Evolutionary conservation across 2,797 vertebrate genomes (phyloP).

Genomic region (Eurystomus glaucurus): DNA sequence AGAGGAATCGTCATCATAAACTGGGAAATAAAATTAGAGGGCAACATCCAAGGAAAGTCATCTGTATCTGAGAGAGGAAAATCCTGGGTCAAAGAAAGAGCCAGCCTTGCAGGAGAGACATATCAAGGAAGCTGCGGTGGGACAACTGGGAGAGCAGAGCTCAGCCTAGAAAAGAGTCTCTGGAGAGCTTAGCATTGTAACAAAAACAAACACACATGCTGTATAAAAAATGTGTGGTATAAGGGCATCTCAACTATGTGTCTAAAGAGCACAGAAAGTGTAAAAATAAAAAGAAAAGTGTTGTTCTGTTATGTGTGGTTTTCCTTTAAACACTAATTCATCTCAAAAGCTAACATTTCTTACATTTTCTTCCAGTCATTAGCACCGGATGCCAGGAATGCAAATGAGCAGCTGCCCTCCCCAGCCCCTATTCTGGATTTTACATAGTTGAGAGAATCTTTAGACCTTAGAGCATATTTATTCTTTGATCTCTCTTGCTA

Average conservation of each 20-base stretch:
- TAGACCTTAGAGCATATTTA: slow-evolving; percentile 74
- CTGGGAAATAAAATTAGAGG: background rate
- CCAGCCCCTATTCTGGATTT: slow-evolving; percentile 35
- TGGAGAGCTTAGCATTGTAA: background rate
- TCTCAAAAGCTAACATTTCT: background rate
- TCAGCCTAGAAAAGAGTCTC: background rate
- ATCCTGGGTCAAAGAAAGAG: background rate
- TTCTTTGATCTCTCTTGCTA: slow-evolving; percentile 64
- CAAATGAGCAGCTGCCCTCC: slow-evolving; percentile 59
- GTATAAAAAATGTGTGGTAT: background rate
- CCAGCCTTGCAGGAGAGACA: background rate
- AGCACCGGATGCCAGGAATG: slow-evolving; percentile 50
- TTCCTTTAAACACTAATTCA: slow-evolving; percentile 42
- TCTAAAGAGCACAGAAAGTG: background rate
- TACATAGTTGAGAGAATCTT: slow-evolving; percentile 67
- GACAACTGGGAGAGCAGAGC: background rate
- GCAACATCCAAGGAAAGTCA: background rate
- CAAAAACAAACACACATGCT: background rate
- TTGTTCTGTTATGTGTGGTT: background rate
- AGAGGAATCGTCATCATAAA: background rate
- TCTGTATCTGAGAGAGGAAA: background rate
- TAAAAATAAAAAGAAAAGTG: background rate
- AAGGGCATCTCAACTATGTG: background rate
- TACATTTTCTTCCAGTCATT: slow-evolving; percentile 11
- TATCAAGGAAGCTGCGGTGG: background rate